phyloP scores from a whole-genome alignment of 1,140 invertebrate species.

The Drosophila azteca region DNA sequence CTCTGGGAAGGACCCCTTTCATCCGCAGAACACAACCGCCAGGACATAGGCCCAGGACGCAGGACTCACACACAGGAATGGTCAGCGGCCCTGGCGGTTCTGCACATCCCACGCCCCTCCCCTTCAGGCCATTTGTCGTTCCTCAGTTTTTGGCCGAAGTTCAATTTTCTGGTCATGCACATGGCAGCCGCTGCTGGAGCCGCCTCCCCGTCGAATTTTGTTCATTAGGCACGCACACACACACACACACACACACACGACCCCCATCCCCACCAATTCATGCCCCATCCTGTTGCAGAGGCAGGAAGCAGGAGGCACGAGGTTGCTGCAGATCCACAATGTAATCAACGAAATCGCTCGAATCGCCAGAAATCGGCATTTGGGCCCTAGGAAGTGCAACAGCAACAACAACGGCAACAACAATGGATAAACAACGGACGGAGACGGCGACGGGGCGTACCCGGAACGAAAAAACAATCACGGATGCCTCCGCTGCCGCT shows the following conservation, averaged over 20 bases:
- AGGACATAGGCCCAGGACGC: neutral
- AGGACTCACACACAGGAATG: conserved; percentile 26
- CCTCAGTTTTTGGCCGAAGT: conserved; percentile 67
- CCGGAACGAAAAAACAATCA: conserved; percentile 31
- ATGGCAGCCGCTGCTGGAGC: conserved; percentile 48
- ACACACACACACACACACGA: conserved; percentile 40
- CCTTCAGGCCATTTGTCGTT: conserved; percentile 65
- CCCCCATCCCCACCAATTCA: neutral
- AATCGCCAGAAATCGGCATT: conserved; percentile 72
- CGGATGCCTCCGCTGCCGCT: neutral
- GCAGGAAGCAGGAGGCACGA: conserved; percentile 9
- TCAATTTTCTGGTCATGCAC: conserved; percentile 81
- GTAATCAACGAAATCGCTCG: conserved; percentile 78
- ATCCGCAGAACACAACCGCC: too few species aligned
- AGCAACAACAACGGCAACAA: conserved; percentile 16
- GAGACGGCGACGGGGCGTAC: conserved; percentile 23
- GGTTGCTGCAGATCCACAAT: conserved; percentile 51
- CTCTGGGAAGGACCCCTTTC: neutral
- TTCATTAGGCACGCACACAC: conserved; percentile 61
- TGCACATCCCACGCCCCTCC: neutral
- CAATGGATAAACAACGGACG: conserved; percentile 46
- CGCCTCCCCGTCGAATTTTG: conserved; percentile 46
- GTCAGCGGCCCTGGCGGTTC: conserved; percentile 23
- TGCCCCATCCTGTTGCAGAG: conserved; percentile 21
- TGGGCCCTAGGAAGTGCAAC: conserved; percentile 35